Evolutionary conservation across 1,140 invertebrate species (phyloP), one percentile per base, ranked within the genome.

Genomic region (Orius insidiosus): DNA sequence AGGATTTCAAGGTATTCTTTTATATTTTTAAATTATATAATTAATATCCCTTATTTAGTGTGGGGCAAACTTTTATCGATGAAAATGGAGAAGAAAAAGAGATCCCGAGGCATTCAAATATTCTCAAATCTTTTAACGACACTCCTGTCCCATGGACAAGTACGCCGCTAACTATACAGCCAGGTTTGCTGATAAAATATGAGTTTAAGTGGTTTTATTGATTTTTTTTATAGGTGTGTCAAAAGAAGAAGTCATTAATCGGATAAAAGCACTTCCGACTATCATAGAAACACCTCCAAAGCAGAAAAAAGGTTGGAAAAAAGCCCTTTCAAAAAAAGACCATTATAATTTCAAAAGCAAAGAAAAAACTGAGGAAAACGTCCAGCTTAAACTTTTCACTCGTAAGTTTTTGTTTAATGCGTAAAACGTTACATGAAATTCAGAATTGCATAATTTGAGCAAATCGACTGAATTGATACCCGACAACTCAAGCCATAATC

Each of bases 81-180:
- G 47, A 49, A 31, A 41, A 49, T 31, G 47, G 47, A 13, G 47
- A 49, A 45, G 47, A 49, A 45, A 45, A 15, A 8, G 47, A 49
- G 38, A 31, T 49, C 6, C 40, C 24, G 15, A 40, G 47, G n/a
- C 47, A 49, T 30, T 37, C 41, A 2, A 49, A 42, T 32, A 45
- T 49, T 10, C 5, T 45, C 13, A 30, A 45, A 16, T 44, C 47
- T 3, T 49, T 44, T 18, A 45, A 45, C 34, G 47, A 42, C 10
- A 18, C 32, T 5, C 1, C 41, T 19, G 14, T 45, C 11, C 47
- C 47, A n/a, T 48, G 47, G 47, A 13, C 16, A 16, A 48, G 47
- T 16, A 48, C 39, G 11, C 47, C 47, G 7, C 19, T 42, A 2
- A 13, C 42, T 38, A 42, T 49, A 2, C 47, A 49, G 32, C 47